Evolutionary conservation across 2,113 vertebrate genomes (phyloP).

Genomic region (Cavia aperea): DNA sequence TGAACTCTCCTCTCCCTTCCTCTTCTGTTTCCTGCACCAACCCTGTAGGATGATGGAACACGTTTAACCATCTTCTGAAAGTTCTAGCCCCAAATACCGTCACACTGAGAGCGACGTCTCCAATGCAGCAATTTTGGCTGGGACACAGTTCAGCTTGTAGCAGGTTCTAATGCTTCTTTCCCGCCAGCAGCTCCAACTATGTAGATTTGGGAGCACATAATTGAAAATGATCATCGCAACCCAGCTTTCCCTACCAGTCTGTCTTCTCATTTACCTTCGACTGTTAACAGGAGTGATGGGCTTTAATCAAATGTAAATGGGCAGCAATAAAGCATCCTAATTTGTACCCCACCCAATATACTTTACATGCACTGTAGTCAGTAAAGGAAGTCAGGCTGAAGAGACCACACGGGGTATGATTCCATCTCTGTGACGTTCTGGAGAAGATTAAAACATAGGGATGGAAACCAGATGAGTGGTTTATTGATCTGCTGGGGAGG

Average conservation of each 20-base stretch:
- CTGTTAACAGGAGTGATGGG: background rate
- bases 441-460: background rate
- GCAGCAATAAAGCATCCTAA: background rate
- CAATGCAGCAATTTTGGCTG: too few relatives aligned
- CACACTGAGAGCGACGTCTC: background rate
- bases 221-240: background rate
- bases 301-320: background rate
- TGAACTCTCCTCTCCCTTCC: too few relatives aligned
- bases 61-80: background rate
- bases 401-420: accelerated
- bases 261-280: background rate
- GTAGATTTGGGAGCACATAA: background rate
- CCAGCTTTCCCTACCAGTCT: background rate
- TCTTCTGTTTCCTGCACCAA: background rate
- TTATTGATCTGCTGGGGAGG: background rate
- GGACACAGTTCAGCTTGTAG: background rate
- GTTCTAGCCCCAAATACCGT: too few relatives aligned
- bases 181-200: background rate
- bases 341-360: background rate
- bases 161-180: background rate
- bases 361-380: too few relatives aligned
- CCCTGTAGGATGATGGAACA: background rate
- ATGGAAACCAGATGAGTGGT: background rate
- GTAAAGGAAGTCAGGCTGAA: background rate
- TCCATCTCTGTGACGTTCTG: background rate